Evolutionary conservation across 2,113 vertebrate species (phyloP), one percentile per base, ranked within the genome.

Genomic region (Sorex fumeus): DNA sequence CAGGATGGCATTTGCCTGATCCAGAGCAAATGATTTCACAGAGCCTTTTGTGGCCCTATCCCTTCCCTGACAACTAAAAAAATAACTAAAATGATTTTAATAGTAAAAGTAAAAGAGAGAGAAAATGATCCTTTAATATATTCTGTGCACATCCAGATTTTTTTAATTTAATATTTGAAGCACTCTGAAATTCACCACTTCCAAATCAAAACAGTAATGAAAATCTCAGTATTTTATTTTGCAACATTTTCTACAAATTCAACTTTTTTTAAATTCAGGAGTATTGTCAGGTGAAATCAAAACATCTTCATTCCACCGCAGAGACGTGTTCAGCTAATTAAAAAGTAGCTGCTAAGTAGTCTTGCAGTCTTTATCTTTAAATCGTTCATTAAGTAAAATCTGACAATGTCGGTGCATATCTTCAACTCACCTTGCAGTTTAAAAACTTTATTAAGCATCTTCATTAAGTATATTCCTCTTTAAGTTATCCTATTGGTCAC

Each of bases 211-310:
- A 50, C 11, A 47, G 2, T 12, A 85, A 30, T 62, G 47, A 50
- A 16, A 78, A 30, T 34, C 27, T 47, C 50, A 70, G 16, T 45
- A 28, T 85, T 70, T 84, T 78, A 91, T 78, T 78, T 70, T 85
- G 50, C 50, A 78, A 36, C 16, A 47, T 78, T 70, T 89, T 34
- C 19, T 15, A 27, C 62, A 60, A 77, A 45, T 77, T 57, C 10
- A 57, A 2, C 28, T 43, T 69, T 47, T 23, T 71, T 66, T 47
- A 36, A 78, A 85, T 71, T 62, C 5, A 71, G 43, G 34, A 43
- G 32, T 30, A 57, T 34, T 47, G 47, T 62, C 50, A 84, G 23
- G 45, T 84, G 18, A 91, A 70, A 70, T 70, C 30, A 62, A 78
- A 85, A 62, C 47, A 47, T 78, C 72, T 36, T 47, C 18, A 3